A percentile compares a stretch with the other conserved stretches of the same genome.
Conservation (phyloP, 2,888 invertebrate species). For the Metopia argyrocephala region DNA sequence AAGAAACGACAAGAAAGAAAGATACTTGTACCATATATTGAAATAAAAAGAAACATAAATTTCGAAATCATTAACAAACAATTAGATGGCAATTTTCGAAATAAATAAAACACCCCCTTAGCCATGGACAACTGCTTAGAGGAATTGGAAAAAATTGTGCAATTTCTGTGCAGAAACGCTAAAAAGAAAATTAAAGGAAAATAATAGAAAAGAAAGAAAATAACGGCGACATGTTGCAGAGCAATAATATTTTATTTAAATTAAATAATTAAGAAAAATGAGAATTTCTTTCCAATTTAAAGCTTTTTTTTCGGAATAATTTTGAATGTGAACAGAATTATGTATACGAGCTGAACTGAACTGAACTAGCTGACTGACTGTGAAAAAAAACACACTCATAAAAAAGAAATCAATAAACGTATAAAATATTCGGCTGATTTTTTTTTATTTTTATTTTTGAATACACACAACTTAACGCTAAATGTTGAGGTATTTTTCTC, state of each 20-base stretch:
- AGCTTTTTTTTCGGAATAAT: conserved; percentile 50
- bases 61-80: conserved; percentile 8
- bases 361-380: too few species aligned
- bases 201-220: not conserved
- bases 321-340: not conserved
- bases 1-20: not conserved
- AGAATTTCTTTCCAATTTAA: conserved; percentile 53
- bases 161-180: conserved; percentile 6
- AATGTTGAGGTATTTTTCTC: not conserved
- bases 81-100: conserved; percentile 8
- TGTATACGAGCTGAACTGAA: too few species aligned
- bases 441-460: not conserved
- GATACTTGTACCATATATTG: not conserved
- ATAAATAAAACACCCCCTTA: conserved; percentile 17
- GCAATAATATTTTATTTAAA: conserved; percentile 32
- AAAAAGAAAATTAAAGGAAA: conserved; percentile 1
- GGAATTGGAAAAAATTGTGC: not conserved
- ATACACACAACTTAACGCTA: conserved; percentile 34
- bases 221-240: conserved; percentile 33
- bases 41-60: not conserved
- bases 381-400: conserved; percentile 3
- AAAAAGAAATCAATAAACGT: not conserved
- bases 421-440: not conserved
- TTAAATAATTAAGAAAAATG: conserved; percentile 27
- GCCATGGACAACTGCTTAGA: conserved; percentile 9